Conservation (phyloP, 2,113 vertebrate species). For the Ctenomys sociabilis region DNA sequence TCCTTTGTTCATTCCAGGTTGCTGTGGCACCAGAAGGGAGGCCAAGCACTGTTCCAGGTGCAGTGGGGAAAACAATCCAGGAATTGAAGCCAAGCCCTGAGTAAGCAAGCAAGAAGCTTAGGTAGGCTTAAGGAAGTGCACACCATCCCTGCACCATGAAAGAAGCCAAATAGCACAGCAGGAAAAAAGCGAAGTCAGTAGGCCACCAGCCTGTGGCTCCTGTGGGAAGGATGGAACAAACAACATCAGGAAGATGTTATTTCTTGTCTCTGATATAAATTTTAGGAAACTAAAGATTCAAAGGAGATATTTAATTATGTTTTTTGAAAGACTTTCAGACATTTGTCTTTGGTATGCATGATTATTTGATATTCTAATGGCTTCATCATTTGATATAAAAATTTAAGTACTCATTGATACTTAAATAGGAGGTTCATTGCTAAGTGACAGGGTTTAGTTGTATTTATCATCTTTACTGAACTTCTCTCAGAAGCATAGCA, state of each 20-base stretch:
- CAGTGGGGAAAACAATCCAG: neutral
- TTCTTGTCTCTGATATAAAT: neutral
- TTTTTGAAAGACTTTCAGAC: conserved; percentile 21
- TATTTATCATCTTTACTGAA: neutral
- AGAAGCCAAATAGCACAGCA: neutral
- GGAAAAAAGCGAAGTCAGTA: neutral
- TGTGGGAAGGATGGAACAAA: neutral
- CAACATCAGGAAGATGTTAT: neutral
- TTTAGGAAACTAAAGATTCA: neutral
- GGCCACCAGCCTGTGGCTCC: neutral
- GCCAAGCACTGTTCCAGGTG: neutral
- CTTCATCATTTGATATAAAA: neutral
- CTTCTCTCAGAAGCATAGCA: neutral
- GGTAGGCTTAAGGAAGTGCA: neutral
- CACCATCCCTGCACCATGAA: neutral
- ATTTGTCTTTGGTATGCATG: neutral
- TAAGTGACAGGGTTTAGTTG: neutral
- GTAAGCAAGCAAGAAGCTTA: neutral
- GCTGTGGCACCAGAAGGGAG: neutral
- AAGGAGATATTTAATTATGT: neutral
- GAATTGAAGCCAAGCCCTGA: neutral
- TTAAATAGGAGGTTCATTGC: neutral
- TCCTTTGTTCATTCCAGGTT: neutral
- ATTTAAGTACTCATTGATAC: neutral
- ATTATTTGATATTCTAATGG: neutral